phyloP scores from a whole-genome alignment of 2,888 invertebrate species.

The Amphipyra tragopoginis region DNA sequence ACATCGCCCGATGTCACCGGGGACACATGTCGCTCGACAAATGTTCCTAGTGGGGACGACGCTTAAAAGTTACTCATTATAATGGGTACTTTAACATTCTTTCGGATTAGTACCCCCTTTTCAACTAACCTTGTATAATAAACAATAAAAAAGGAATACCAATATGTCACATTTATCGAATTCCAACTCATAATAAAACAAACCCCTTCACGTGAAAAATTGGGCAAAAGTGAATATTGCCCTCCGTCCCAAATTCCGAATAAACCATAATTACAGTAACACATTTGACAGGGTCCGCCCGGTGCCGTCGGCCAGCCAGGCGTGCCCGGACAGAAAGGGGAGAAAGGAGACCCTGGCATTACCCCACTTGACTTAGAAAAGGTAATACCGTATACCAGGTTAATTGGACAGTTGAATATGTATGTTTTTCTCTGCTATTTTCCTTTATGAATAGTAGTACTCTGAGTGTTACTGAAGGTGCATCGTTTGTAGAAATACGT shows the following conservation, averaged over 20 bases:
- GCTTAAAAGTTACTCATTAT: too few relatives aligned
- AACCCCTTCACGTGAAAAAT: neutral
- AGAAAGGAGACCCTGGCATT: conserved; percentile 92
- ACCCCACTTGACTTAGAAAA: conserved; percentile 79
- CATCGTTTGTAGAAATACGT: conserved; percentile 1
- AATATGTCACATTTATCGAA: too few relatives aligned
- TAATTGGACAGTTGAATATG: conserved; percentile 64
- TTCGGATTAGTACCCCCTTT: too few relatives aligned
- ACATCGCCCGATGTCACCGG: too few relatives aligned
- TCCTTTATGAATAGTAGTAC: conserved; percentile 34
- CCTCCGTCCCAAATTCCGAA: conserved; percentile 19
- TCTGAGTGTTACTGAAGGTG: conserved; percentile 8
- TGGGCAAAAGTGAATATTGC: conserved; percentile 3
- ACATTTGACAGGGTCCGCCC: conserved; percentile 91
- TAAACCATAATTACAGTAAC: conserved; percentile 56
- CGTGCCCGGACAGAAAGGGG: conserved; percentile 91
- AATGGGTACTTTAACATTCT: too few relatives aligned
- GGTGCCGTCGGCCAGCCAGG: conserved; percentile 92
- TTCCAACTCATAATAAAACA: too few relatives aligned
- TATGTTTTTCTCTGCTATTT: conserved; percentile 26
- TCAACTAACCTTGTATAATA: too few relatives aligned
- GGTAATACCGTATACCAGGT: conserved; percentile 70
- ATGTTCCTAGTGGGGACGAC: too few relatives aligned
- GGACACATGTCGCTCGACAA: too few relatives aligned
- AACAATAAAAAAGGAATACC: too few relatives aligned